Evolutionary conservation across 1,140 invertebrate species (phyloP).

Genomic region (Drosophila azteca): DNA sequence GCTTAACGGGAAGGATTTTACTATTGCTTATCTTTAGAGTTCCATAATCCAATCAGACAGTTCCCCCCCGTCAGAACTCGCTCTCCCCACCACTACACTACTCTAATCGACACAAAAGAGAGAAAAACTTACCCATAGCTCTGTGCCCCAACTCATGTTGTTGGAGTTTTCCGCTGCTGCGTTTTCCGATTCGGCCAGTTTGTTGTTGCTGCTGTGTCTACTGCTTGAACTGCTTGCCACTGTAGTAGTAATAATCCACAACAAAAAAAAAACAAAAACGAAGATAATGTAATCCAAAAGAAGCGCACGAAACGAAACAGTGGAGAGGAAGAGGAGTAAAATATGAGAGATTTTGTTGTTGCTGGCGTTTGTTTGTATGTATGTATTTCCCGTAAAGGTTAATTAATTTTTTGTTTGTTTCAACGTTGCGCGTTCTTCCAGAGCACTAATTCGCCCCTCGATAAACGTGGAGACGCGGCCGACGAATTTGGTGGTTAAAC

Average conservation of each 20-base stretch:
- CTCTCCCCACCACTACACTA: too few species aligned
- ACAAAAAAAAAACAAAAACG: constrained; percentile 29
- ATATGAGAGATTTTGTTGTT: constrained; percentile 45
- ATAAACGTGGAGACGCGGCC: constrained; percentile 13
- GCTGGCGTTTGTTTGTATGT: constrained; percentile 25
- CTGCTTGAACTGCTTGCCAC: constrained; percentile 68
- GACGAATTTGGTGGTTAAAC: constrained; percentile 41
- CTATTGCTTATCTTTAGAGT: too few species aligned
- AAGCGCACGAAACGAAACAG: constrained; percentile 6
- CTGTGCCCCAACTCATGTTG: constrained; percentile 86
- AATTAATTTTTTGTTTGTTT: constrained; percentile 57
- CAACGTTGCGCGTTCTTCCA: constrained; percentile 47
- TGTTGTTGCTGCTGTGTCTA: constrained; percentile 48
- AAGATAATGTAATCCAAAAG: constrained; percentile 46
- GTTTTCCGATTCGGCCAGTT: constrained; percentile 67
- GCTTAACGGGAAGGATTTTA: constrained; percentile 1
- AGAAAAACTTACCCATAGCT: constrained; percentile 85
- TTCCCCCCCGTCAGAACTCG: too few species aligned
- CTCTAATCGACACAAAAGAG: neutral
- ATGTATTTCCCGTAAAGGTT: constrained; percentile 60
- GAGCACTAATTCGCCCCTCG: constrained; percentile 44
- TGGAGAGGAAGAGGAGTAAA: constrained; percentile 32
- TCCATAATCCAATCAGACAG: too few species aligned
- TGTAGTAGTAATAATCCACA: constrained; percentile 58
- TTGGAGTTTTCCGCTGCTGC: constrained; percentile 76